Conservation (phyloP, 2,888 invertebrate species). For the Drosophila mimica region DNA sequence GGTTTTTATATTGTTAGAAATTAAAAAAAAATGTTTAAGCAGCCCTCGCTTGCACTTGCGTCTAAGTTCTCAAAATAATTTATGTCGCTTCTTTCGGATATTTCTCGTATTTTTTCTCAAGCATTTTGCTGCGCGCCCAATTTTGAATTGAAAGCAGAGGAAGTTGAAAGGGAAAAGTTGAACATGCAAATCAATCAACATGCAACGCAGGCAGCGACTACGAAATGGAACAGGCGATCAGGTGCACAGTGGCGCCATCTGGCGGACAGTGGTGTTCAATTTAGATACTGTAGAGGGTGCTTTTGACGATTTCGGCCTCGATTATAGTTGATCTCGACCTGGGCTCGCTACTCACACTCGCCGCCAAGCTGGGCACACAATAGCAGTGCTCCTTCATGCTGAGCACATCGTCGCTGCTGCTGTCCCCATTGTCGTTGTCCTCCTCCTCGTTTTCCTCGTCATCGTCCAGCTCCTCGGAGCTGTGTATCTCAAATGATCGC, state of each 20-base stretch:
- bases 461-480: conserved; percentile 58
- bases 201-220: conserved; percentile 50
- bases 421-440: conserved; percentile 62
- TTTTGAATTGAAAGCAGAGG: conserved; percentile 53
- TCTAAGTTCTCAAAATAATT: conserved; percentile 1
- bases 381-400: conserved; percentile 84
- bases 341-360: conserved; percentile 82
- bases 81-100: conserved; percentile 44
- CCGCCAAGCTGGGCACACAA: conserved; percentile 83
- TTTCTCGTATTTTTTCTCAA: conserved; percentile 21
- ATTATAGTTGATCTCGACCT: conserved; percentile 16
- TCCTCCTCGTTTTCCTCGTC: conserved; percentile 49
- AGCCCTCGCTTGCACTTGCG: conserved; percentile 16
- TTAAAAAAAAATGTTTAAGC: neutral
- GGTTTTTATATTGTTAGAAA: too few relatives aligned
- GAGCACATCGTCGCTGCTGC: conserved; percentile 80
- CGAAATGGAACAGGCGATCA: conserved; percentile 26
- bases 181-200: conserved; percentile 65
- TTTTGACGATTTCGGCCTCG: conserved; percentile 33
- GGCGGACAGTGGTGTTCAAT: conserved; percentile 22
- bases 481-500: conserved; percentile 56
- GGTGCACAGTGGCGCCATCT: conserved; percentile 13
- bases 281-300: conserved; percentile 47
- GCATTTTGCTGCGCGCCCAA: conserved; percentile 44
- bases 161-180: conserved; percentile 37